Evolutionary conservation across 2,888 invertebrate species (phyloP), one percentile per base, ranked within the genome.

Genomic region (Hirtodrosophila cameraria): DNA sequence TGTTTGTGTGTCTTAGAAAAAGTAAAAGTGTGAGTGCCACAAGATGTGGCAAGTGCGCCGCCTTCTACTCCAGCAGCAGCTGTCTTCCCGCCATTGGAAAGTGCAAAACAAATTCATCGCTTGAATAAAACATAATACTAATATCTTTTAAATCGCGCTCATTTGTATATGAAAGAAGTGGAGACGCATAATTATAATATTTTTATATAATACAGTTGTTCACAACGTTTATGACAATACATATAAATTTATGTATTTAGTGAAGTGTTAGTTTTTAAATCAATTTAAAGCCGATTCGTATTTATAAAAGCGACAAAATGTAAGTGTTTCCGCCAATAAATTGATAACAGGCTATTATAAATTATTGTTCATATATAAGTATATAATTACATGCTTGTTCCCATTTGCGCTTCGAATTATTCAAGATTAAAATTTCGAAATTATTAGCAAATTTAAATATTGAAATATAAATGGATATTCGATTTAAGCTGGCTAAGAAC

Each of bases 21-120:
- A 82, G 57, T 63, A 82, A 81, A 84, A 79, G 79, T 84, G 63
- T 45, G 35, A 31, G 45, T 35, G 68, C 75, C 75, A 63, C 69
- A 71, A 64, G 46, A 78, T 84, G 86, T 61, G 86, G 73, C 76
- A 78, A 66, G 76, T 71, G 60, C 28, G 20, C 6, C 61, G 23
- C n/a, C 49, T 18, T 27, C 59, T 20, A 12, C 33, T 31, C 23
- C 13, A 35, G 12, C 49, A 35, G 23, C 23, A 18, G 36, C 43
- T 28, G 42, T 8, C 28, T 11, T 2, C 62, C 59, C 71, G 65
- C 52, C 61, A 8, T 36, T 45, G 48, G 76, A 75, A 75, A 78
- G 84, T 73, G 49, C 30, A n/a, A 59, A 57, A 27, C 25, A 42
- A 57, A 76, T 61, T 65, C 46, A 71, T 8, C 15, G 39, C 48